A percentile compares a stretch with the other conserved stretches of the same genome.
Evolutionary conservation across 2,113 vertebrate genomes (phyloP).

Genomic region (Corythaixoides concolor): DNA sequence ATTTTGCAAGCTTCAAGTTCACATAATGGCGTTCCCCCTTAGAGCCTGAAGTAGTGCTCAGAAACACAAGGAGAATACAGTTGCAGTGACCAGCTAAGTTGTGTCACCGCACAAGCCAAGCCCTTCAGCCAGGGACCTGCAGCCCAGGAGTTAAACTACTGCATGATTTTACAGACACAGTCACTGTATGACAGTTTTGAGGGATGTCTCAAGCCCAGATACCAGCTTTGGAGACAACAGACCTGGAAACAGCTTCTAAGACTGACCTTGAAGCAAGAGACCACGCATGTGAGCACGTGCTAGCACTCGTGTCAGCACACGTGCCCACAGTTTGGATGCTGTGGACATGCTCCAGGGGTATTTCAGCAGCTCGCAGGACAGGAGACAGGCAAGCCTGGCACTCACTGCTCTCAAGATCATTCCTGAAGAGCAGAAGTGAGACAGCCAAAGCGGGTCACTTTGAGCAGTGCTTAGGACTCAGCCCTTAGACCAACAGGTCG

Average conservation of each 20-base stretch:
- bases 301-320: neutral
- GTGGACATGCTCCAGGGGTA: neutral
- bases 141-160: neutral
- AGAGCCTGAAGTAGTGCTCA: neutral
- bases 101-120: neutral
- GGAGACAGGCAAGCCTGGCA: neutral
- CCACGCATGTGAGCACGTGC: fast-evolving
- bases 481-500: fast-evolving
- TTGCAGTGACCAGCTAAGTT: fast-evolving
- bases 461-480: neutral
- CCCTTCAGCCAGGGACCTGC: neutral
- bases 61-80: neutral
- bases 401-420: neutral
- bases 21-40: neutral
- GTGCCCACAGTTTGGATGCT: fast-evolving
- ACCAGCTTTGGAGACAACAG: neutral
- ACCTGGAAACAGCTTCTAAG: neutral
- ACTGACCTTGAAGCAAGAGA: neutral
- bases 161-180: neutral
- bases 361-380: neutral
- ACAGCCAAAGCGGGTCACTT: neutral
- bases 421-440: neutral
- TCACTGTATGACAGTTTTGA: neutral
- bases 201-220: neutral
- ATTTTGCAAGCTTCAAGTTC: neutral